Base-by-base conservation (phyloP, 35 echinoderm and acorn worm species). In the Ophiothrix spiculata region DNA sequence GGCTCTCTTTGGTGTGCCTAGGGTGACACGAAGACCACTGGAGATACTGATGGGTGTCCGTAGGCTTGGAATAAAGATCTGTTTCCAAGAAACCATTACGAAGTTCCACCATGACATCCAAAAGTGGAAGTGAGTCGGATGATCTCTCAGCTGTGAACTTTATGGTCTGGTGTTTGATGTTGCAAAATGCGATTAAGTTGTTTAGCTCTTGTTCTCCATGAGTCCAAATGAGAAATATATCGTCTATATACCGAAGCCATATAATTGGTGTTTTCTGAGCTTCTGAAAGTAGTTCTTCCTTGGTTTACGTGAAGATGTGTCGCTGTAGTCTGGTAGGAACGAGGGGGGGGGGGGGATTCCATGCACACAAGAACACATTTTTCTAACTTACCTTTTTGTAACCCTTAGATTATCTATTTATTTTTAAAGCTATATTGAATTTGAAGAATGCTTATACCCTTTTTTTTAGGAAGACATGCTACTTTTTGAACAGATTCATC, bases 1-100 rank as follows among this genome's bases (percentile, higher is more conserved):
- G 60, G 29, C 60, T 69, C 29, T 69, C 60, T 28, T 69, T 69
- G 23, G 60, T 69, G 23, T 69, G 60, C 29, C 29, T 69, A 25
- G 60, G 60, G 29, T 69, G 60, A 69, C 60, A 69, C 3, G 60
- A 69, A 12, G 60, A 69, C 60, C 60, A 69, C 60, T 69, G 60
- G 6, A 69, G 60, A 28, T 69, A 69, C 60, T n/a, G 60, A 69
- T 69, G 60, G 3, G 60, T 69, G 60, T 69, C 60, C n/a, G n/a
- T n/a, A 69, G 60, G 60, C 29, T 69, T 69, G 60, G 60, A 69
- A 25, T 69, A 69, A 69, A 69, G 60, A 69, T n/a, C 60, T 25
- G 16, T 69, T 28, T 69, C 60, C 60, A 69, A 28, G 25, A 25
- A 69, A 4, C 60, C 60, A n/a, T 69, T n/a, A 25, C 23, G 60